Conservation (phyloP, 2,113 vertebrate species). For the Cynocephalus volans region DNA sequence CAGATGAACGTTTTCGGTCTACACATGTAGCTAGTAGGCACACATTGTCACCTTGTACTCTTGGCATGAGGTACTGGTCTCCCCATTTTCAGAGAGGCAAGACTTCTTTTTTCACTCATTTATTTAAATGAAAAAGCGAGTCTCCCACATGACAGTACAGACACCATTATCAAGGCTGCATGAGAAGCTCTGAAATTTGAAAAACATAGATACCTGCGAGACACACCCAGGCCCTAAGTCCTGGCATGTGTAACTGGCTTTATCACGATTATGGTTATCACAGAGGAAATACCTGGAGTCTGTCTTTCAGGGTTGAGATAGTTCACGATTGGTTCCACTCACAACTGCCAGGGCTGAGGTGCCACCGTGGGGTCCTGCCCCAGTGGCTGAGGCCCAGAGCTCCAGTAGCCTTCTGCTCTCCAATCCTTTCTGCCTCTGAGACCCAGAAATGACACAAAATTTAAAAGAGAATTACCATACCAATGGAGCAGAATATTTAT, state of each 20-base stretch:
- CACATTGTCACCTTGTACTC: no score
- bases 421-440: neutral
- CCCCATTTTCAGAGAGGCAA: neutral
- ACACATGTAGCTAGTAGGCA: neutral
- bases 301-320: neutral
- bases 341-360: neutral
- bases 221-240: rapidly evolving
- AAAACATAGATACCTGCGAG: no score
- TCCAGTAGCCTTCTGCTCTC: neutral
- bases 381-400: neutral
- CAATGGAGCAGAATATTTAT: neutral
- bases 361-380: rapidly evolving
- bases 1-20: neutral
- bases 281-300: neutral
- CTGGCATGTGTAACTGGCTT: neutral
- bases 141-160: rapidly evolving
- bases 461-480: neutral
- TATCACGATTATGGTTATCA: neutral
- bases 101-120: neutral
- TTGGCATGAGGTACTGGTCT: neutral
- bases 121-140: neutral
- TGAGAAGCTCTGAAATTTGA: neutral
- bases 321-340: rapidly evolving
- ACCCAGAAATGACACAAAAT: neutral
- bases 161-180: no score